phyloP scores from a whole-genome alignment of 1,140 invertebrate species.

The Heliconius eleuchia region DNA sequence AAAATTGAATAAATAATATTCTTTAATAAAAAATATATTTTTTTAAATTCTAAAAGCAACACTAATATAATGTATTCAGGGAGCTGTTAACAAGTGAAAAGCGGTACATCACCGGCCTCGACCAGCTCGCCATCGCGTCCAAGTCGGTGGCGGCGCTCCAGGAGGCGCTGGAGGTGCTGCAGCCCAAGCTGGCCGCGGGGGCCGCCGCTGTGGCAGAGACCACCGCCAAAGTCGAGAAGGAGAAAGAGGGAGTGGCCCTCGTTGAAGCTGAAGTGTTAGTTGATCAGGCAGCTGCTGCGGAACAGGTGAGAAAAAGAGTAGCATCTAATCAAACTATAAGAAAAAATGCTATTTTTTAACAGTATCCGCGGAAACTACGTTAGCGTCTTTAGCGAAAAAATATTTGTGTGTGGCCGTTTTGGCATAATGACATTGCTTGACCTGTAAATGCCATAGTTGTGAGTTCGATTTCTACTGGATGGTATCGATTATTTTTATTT shows the following conservation, averaged over 20 bases:
- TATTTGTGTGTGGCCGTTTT: too few relatives aligned
- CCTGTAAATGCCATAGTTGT: too few relatives aligned
- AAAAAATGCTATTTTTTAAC: too few relatives aligned
- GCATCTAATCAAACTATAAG: not conserved
- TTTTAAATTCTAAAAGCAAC: too few relatives aligned
- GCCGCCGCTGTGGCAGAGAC: conserved; percentile 92
- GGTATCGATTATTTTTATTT: too few relatives aligned
- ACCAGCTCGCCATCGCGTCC: conserved; percentile 92
- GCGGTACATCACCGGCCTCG: conserved; percentile 93
- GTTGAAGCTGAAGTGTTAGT: conserved; percentile 86
- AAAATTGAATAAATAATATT: too few relatives aligned
- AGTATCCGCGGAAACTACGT: too few relatives aligned
- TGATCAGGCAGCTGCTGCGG: conserved; percentile 85
- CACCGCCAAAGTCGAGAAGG: conserved; percentile 89
- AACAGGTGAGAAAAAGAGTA: conserved; percentile 65
- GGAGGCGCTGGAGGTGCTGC: conserved; percentile 90
- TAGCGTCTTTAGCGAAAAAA: too few relatives aligned
- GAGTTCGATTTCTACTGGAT: too few relatives aligned
- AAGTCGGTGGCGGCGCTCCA: conserved; percentile 93
- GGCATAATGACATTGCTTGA: too few relatives aligned
- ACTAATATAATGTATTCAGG: conserved; percentile 56
- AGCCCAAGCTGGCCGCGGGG: conserved; percentile 93
- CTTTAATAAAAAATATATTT: too few relatives aligned
- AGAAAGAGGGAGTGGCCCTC: conserved; percentile 92
- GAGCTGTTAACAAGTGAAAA: conserved; percentile 85